Evolutionary conservation across 2,113 vertebrate species (phyloP).

Genomic region (Heteronetta atricapilla): DNA sequence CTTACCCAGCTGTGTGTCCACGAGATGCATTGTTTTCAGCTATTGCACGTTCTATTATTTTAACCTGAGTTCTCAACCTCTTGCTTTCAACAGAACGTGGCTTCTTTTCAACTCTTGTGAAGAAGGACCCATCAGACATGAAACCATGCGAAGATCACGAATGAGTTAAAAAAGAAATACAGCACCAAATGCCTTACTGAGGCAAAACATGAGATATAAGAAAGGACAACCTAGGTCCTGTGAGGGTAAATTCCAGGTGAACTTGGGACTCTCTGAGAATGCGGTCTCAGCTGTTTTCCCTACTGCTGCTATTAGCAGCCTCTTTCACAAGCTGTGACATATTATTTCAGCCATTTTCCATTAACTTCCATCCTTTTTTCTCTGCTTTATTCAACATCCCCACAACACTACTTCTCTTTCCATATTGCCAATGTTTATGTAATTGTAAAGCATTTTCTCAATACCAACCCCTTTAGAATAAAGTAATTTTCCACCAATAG

Average conservation of each 20-base stretch:
- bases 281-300: background rate
- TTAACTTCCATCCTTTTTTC: background rate
- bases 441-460: background rate
- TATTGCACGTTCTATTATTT: background rate
- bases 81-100: conserved; percentile 71
- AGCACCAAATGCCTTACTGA: background rate
- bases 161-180: background rate
- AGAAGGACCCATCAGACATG: conserved; percentile 72
- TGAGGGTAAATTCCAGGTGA: background rate
- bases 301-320: background rate
- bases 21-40: background rate
- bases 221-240: background rate
- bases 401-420: background rate
- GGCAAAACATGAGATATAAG: background rate
- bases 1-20: background rate
- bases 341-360: background rate
- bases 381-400: background rate
- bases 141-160: conserved; percentile 53
- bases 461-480: conserved; percentile 3
- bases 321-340: background rate
- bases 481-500: conserved; percentile 22
- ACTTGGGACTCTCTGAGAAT: accelerated
- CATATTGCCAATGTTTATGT: background rate
- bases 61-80: background rate
- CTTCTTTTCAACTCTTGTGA: conserved; percentile 48